Base-by-base conservation (phyloP, 2,888 invertebrate genomes). In the Stenurella melanura region DNA sequence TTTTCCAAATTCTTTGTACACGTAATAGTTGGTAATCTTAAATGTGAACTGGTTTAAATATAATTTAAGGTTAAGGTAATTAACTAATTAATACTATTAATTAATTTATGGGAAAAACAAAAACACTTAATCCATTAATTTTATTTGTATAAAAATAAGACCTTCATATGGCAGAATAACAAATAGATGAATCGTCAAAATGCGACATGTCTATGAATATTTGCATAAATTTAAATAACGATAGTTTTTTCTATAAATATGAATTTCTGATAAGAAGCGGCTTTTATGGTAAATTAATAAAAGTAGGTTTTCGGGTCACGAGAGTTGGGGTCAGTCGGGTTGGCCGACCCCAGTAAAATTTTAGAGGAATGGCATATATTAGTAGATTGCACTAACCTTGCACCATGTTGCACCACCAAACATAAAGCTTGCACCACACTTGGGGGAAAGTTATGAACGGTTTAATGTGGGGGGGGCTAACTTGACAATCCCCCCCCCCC, bases 121-220 rank as follows among this genome's bases (percentile, higher is more conserved):
- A 42, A n/a, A 42, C 50, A n/a, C n/a, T 18, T 64, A 30, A 3
- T 19, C 30, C 0, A 69, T 69, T 69, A 57, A 56, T 12, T 30
- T 57, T 58, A 57, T 56, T 58, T 70, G 21, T 60, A 70, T 26
- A 50, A 26, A 58, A 2, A 26, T 10, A 19, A 70, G 64, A 64
- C 64, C 64, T 64, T 64, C 64, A 42, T 42, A 18, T 21, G 64
- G 19, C 42, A 15, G 64, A 64, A 64, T 42, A 64, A 64, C 64
- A 64, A 64, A 30, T 19, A 64, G 64, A 64, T 1, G 64, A 42
- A 42, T 42, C 38, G 12, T 64, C 64, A 18, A 42, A 64, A 30
- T 50, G 34, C 34, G 61, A 42, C 42, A 21, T 64, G 64, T 64
- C 19, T 26, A 38, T 64, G 38, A 64, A 64, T 42, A 64, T 64